phyloP scores from a whole-genome alignment of 2,797 vertebrate species.

The Propithecus deckenii region DNA sequence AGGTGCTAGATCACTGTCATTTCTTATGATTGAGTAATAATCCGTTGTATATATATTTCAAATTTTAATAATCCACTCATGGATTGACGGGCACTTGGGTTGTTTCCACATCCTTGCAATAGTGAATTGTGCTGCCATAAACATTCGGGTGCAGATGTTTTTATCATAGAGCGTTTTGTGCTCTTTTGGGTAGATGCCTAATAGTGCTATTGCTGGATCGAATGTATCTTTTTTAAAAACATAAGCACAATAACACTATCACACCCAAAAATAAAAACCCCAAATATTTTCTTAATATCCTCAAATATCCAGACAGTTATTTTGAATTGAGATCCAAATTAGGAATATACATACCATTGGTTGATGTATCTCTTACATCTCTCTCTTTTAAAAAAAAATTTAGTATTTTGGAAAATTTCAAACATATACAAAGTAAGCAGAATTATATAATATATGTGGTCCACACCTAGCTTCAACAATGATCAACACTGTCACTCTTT shows the following conservation, averaged over 20 bases:
- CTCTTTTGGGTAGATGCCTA: too few relatives aligned
- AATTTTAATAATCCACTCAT: too few relatives aligned
- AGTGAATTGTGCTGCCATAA: too few relatives aligned
- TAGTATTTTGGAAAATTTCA: background rate
- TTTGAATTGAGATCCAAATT: conserved; percentile 17
- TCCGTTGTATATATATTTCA: too few relatives aligned
- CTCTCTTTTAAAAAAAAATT: background rate
- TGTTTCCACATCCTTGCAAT: too few relatives aligned
- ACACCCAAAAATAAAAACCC: background rate
- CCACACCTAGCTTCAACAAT: background rate
- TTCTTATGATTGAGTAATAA: too few relatives aligned
- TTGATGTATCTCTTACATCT: background rate
- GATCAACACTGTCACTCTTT: background rate
- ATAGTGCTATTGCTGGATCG: too few relatives aligned
- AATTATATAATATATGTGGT: background rate
- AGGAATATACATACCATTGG: background rate
- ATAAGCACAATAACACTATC: background rate
- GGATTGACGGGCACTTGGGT: too few relatives aligned
- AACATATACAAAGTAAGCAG: background rate
- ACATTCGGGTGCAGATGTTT: too few relatives aligned
- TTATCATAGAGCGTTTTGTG: too few relatives aligned
- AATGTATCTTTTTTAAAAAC: background rate
- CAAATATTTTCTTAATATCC: background rate
- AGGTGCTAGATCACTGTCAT: too few relatives aligned
- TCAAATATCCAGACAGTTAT: conserved; percentile 30